Evolutionary conservation across 2,797 vertebrate species (phyloP).

Genomic region (Diplodus sargus): DNA sequence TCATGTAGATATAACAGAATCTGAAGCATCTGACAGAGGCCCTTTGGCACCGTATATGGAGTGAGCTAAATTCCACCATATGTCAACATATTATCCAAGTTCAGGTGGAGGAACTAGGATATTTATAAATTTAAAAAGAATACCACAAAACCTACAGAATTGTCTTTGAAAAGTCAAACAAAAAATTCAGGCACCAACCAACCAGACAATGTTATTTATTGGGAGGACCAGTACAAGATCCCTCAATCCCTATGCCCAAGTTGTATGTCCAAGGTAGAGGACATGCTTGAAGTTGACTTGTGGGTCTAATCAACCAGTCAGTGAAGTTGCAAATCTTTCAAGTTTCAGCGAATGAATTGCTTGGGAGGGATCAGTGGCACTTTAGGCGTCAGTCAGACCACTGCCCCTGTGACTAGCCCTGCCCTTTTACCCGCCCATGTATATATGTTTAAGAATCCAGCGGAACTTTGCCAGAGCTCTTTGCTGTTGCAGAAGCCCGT

Average conservation of each 20-base stretch:
- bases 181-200: background rate
- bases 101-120: background rate
- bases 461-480: conserved; percentile 5
- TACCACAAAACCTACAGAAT: background rate
- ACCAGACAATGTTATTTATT: background rate
- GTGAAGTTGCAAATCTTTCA: background rate
- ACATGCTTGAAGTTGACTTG: background rate
- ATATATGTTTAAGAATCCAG: conserved; percentile 29
- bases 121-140: too few species aligned
- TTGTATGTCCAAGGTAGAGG: background rate
- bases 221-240: background rate
- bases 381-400: background rate
- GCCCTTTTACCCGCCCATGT: background rate
- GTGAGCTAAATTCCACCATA: background rate
- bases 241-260: background rate
- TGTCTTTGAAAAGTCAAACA: background rate
- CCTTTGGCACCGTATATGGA: background rate
- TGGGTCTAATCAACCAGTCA: background rate
- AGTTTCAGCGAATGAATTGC: background rate
- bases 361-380: background rate
- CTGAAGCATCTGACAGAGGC: conserved; percentile 3
- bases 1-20: background rate
- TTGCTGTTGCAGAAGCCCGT: background rate
- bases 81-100: background rate
- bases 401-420: background rate